phyloP scores from a whole-genome alignment of 2,113 vertebrate species.

The Campylomormyrus numenius region DNA sequence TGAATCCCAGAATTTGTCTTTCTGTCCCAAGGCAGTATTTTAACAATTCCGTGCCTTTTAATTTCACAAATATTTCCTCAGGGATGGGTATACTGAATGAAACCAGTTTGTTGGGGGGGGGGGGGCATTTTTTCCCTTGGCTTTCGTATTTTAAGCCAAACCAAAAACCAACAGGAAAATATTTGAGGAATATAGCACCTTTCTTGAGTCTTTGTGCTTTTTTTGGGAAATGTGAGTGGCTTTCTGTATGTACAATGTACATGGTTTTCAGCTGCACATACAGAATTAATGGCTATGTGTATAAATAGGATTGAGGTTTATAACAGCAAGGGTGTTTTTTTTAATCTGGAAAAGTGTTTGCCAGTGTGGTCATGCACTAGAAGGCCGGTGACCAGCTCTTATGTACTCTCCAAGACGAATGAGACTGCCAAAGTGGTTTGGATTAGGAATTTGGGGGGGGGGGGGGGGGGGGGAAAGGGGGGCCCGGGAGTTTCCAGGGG shows the following conservation, averaged over 20 bases:
- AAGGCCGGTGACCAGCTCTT: not conserved
- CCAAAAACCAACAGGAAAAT: slow-evolving; percentile 7
- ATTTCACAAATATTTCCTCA: slow-evolving; percentile 8
- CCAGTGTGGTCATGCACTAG: not conserved
- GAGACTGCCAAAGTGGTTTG: not conserved
- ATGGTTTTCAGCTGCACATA: not conserved
- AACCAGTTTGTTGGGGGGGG: not conserved
- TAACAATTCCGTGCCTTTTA: not conserved
- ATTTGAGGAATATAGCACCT: slow-evolving; percentile 8
- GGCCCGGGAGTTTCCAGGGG: too few species aligned
- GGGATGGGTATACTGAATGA: not conserved
- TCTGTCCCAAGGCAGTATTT: not conserved
- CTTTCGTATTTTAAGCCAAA: not conserved
- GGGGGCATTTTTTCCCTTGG: not conserved
- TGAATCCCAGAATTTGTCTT: not conserved
- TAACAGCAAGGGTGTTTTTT: not conserved
- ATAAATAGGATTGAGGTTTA: not conserved
- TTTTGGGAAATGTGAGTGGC: not conserved
- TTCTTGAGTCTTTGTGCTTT: not conserved
- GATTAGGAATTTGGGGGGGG: not conserved
- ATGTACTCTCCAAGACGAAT: not conserved
- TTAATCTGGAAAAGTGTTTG: not conserved
- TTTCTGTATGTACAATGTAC: not conserved
- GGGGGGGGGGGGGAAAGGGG: not conserved
- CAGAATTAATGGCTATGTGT: not conserved